Evolutionary conservation across 2,797 vertebrate species (phyloP).

Genomic region (Chelmon rostratus): DNA sequence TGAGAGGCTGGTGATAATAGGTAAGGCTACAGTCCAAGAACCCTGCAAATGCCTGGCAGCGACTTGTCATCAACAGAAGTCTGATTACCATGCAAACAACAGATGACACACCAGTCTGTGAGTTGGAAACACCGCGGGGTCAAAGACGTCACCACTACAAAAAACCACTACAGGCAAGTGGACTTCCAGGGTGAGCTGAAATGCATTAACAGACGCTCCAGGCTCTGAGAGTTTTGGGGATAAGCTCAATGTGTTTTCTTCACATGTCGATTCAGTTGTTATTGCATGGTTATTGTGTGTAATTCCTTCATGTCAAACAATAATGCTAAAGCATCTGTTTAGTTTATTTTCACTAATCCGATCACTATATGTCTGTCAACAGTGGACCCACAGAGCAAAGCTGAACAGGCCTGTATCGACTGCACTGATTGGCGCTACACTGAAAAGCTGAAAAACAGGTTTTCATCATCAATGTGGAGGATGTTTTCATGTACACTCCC

Average conservation of each 20-base stretch:
- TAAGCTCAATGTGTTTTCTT: not conserved
- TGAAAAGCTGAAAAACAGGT: no score
- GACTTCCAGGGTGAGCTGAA: slow-evolving; percentile 33
- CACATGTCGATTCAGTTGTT: not conserved
- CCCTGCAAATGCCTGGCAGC: slow-evolving; percentile 18
- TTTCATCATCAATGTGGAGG: no score
- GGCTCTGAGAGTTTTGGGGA: not conserved
- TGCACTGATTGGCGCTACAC: no score
- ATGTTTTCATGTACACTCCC: no score
- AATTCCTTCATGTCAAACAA: not conserved
- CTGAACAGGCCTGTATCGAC: no score
- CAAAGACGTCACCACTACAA: slow-evolving; percentile 8
- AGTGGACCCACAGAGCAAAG: not conserved
- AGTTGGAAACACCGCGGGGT: slow-evolving; percentile 24
- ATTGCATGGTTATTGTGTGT: not conserved
- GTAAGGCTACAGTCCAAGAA: slow-evolving; percentile 28
- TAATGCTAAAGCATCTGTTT: not conserved
- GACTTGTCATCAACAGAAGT: slow-evolving; percentile 28
- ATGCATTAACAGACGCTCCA: slow-evolving; percentile 17
- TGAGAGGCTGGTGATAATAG: not conserved
- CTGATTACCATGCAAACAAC: slow-evolving; percentile 52
- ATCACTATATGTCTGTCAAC: not conserved
- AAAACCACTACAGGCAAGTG: slow-evolving; percentile 7
- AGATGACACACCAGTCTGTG: slow-evolving; percentile 43
- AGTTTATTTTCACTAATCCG: not conserved